These are phyloP conservation scores for Craseonycteris thonglongyai DNA, from an alignment of 2,113 vertebrate species.

Conservation along the genomic window DNA sequence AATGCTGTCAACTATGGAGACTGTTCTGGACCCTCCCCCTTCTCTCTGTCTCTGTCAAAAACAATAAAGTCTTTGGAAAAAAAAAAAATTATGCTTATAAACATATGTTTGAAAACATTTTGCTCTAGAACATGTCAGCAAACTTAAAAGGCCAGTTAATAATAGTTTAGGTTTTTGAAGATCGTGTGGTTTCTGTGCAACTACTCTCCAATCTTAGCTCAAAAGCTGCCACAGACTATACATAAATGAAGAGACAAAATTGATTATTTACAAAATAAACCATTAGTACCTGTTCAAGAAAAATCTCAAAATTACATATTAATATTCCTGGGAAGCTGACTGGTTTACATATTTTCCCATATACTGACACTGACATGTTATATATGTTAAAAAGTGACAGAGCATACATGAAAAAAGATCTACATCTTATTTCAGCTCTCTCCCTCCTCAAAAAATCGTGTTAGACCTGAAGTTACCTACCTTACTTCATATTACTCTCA, in stretches of 20 bases:
- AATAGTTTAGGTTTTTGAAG: not conserved
- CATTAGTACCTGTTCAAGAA: not conserved
- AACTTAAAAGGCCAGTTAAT: not conserved
- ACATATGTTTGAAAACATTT: not conserved
- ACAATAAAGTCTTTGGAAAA: too few relatives aligned
- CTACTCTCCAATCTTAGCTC: not conserved
- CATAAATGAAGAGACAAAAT: not conserved
- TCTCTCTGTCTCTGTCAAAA: too few relatives aligned
- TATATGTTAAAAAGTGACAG: not conserved
- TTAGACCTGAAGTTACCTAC: not conserved
- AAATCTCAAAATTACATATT: slow-evolving; percentile 1
- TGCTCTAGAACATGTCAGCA: not conserved
- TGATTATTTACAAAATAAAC: not conserved
- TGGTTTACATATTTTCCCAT: not conserved
- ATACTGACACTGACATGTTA: not conserved
- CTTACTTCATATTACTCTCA: not conserved
- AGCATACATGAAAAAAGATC: not conserved
- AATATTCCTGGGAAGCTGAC: not conserved
- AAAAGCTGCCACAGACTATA: not conserved
- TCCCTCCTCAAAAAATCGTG: not conserved
- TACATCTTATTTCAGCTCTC: not conserved
- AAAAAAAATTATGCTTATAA: too few relatives aligned
- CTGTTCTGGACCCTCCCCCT: too few relatives aligned
- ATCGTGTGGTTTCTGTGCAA: not conserved
- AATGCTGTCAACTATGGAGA: too few relatives aligned